These are phyloP conservation scores for Mixornis gularis DNA, from an alignment of 2,113 vertebrate species.

Conservation along the genomic window DNA sequence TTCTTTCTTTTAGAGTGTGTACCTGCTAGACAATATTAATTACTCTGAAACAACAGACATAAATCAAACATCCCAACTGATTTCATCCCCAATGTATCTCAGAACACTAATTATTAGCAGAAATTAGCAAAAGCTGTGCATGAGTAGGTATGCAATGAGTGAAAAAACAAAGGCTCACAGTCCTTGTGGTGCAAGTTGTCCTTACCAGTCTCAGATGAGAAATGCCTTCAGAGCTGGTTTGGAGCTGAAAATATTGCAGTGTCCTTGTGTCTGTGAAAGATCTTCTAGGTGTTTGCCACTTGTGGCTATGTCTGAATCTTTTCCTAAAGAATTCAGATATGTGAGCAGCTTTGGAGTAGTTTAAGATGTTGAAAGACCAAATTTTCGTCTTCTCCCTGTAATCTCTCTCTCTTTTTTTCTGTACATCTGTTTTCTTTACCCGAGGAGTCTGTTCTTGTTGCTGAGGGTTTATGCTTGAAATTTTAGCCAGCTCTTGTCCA, in stretches of 20 bases:
- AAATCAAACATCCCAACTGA: conserved; percentile 11
- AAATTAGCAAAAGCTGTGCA: not conserved
- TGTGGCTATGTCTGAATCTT: not conserved
- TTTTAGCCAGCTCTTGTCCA: not conserved
- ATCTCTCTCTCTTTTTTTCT: not conserved
- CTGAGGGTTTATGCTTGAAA: not conserved
- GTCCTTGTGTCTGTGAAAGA: not conserved
- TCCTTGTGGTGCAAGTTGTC: not conserved
- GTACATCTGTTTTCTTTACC: not conserved
- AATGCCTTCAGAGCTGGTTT: not conserved
- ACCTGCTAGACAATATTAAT: not conserved
- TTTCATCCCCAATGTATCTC: conserved; percentile 10
- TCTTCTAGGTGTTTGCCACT: not conserved
- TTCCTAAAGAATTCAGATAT: not conserved
- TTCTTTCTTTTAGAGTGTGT: not conserved
- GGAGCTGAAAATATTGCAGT: not conserved
- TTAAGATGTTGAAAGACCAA: not conserved
- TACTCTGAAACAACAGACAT: not conserved
- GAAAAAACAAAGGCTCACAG: not conserved
- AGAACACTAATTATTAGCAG: conserved; percentile 15
- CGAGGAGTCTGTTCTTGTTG: not conserved
- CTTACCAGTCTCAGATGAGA: not conserved
- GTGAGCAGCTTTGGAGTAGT: not conserved
- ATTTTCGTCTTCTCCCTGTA: not conserved
- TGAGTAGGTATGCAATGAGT: not conserved